Conservation (phyloP, 2,888 invertebrate genomes). For the Tribolium freemani region DNA sequence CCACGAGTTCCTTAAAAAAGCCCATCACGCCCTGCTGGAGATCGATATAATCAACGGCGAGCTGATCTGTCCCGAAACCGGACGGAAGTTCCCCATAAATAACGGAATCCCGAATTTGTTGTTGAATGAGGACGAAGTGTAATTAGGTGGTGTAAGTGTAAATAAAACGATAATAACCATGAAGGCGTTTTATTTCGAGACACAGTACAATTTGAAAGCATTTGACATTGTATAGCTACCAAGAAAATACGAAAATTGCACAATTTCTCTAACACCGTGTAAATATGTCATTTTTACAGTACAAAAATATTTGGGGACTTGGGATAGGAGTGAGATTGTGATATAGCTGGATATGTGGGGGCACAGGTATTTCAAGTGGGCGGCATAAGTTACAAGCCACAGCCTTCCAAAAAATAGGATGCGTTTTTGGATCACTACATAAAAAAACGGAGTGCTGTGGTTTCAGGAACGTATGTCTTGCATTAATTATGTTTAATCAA, state of each 20-base stretch:
- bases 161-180: neutral
- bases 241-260: neutral
- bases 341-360: neutral
- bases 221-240: neutral
- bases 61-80: conserved; percentile 95
- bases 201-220: neutral
- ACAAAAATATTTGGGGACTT: neutral
- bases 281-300: neutral
- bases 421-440: neutral
- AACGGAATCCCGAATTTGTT: conserved; percentile 99
- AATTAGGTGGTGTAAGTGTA: conserved; percentile 60
- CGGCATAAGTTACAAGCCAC: conserved; percentile 40
- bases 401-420: conserved; percentile 28
- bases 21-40: conserved; percentile 91
- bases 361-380: conserved; percentile 14
- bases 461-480: too few species aligned
- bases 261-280: neutral
- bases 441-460: neutral
- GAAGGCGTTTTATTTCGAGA: neutral
- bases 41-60: conserved; percentile 95
- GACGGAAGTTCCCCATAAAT: conserved; percentile 92
- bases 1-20: conserved; percentile 87
- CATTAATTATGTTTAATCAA: too few species aligned
- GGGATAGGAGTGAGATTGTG: neutral
- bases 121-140: conserved; percentile 96